A percentile compares a stretch with the other conserved stretches of the same genome.
These are phyloP conservation scores for Drosophila nigrodunni DNA, from an alignment of 1,140 invertebrate species.

Conservation along the genomic window DNA sequence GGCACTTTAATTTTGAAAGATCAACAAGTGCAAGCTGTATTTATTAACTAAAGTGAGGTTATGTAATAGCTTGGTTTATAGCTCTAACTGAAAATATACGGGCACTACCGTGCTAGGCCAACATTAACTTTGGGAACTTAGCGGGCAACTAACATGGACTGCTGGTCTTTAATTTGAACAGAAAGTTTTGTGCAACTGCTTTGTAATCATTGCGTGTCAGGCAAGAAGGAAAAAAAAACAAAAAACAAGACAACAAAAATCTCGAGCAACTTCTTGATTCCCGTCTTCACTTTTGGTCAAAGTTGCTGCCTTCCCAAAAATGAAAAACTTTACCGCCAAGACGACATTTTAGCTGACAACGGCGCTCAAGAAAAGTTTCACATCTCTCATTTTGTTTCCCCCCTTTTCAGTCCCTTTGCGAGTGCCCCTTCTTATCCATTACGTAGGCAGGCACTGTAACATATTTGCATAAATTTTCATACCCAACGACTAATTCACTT, in stretches of 20 bases:
- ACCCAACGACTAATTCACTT: conserved; percentile 53
- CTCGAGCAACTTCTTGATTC: conserved; percentile 1
- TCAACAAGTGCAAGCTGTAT: conserved; percentile 9
- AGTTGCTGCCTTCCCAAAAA: conserved; percentile 9
- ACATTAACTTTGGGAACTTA: conserved; percentile 3
- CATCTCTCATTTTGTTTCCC: conserved; percentile 8
- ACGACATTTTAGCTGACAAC: conserved; percentile 61
- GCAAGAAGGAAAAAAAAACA: neutral
- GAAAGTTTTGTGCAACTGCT: conserved; percentile 58
- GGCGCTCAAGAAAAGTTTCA: conserved; percentile 51
- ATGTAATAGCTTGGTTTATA: conserved; percentile 3
- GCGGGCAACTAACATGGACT: conserved; percentile 2
- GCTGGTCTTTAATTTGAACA: conserved; percentile 60
- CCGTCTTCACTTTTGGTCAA: conserved; percentile 15
- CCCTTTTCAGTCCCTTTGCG: neutral
- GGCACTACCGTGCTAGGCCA: conserved; percentile 1
- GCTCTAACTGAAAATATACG: conserved; percentile 7
- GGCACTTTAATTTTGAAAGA: conserved; percentile 1
- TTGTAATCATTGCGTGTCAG: conserved; percentile 67
- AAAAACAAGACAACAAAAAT: no score
- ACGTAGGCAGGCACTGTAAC: conserved; percentile 50
- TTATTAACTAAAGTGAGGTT: neutral
- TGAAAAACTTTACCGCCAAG: conserved; percentile 68
- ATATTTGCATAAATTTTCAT: conserved; percentile 69
- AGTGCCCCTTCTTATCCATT: neutral